These are phyloP conservation scores for Cephalopholis sonnerati DNA, from an alignment of 2,113 vertebrate species.

Conservation along the genomic window DNA sequence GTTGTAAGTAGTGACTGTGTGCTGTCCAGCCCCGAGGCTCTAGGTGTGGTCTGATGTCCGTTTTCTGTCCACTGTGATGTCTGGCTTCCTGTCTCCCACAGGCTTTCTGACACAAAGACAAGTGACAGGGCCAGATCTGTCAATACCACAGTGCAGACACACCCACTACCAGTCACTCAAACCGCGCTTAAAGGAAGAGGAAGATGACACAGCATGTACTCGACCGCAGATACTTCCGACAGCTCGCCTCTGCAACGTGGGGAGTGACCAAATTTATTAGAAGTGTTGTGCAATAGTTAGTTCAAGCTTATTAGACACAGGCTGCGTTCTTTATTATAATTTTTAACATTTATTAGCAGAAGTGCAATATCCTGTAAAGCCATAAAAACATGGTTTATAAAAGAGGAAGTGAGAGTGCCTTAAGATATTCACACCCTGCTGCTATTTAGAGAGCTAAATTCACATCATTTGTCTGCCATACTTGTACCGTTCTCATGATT, in stretches of 20 bases:
- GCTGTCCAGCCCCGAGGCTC: slow-evolving; percentile 25
- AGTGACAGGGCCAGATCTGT: slow-evolving; percentile 72
- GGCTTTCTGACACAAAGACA: slow-evolving; percentile 66
- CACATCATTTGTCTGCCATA: background rate
- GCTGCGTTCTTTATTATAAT: background rate
- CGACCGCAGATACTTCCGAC: slow-evolving; percentile 51
- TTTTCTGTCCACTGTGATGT: slow-evolving; percentile 61
- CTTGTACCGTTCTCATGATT: background rate
- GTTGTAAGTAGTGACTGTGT: background rate
- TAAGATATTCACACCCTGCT: background rate
- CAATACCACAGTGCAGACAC: slow-evolving; percentile 68
- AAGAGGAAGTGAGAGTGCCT: slow-evolving; percentile 49
- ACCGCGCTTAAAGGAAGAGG: slow-evolving; percentile 55
- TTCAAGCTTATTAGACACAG: background rate
- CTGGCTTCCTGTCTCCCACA: slow-evolving; percentile 72
- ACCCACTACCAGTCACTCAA: slow-evolving; percentile 63
- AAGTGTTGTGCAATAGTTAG: background rate
- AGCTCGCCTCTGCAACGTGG: slow-evolving; percentile 12
- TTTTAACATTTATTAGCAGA: background rate
- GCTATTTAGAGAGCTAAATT: slow-evolving; percentile 7
- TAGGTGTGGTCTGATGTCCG: slow-evolving; percentile 70
- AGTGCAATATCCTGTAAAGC: slow-evolving; percentile 21
- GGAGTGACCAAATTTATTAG: background rate
- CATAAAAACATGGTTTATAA: slow-evolving; percentile 4
- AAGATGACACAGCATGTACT: slow-evolving; percentile 69